Percentiles rank a stretch among this genome's conserved stretches.
Evolutionary conservation across 1,140 invertebrate species (phyloP).

Genomic region (Popillia japonica): DNA sequence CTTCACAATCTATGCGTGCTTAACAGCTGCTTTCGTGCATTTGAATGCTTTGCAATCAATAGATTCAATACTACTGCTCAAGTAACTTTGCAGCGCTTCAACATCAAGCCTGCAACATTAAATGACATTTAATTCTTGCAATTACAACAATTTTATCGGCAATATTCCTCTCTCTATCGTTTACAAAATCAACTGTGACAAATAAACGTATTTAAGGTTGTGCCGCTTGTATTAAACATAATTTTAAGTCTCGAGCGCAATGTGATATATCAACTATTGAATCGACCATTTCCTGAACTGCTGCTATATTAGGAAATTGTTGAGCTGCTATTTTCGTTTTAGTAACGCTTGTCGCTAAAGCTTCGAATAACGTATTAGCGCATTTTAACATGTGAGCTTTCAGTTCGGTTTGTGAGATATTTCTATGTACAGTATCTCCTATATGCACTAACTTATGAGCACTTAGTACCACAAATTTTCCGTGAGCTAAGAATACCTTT

Average conservation of each 20-base stretch:
- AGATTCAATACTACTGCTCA: neutral
- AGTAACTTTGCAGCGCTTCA: neutral
- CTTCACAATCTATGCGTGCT: no score
- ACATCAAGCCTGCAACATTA: neutral
- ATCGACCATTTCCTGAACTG: slow-evolving; percentile 94
- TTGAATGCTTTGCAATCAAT: neutral
- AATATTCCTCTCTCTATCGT: neutral
- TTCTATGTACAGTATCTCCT: slow-evolving; percentile 88
- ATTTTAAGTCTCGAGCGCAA: slow-evolving; percentile 77
- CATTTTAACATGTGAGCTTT: slow-evolving; percentile 77
- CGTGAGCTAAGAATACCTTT: slow-evolving; percentile 90
- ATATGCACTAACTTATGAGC: slow-evolving; percentile 93
- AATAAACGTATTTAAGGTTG: slow-evolving; percentile 49
- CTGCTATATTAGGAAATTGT: slow-evolving; percentile 88
- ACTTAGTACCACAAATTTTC: slow-evolving; percentile 92
- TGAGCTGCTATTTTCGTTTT: slow-evolving; percentile 90
- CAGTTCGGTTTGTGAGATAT: slow-evolving; percentile 76
- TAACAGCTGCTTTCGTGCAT: no score
- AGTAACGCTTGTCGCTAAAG: slow-evolving; percentile 81
- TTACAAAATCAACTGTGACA: neutral
- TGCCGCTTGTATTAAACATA: slow-evolving; percentile 68
- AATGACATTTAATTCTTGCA: neutral
- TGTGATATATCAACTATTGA: slow-evolving; percentile 84
- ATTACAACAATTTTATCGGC: neutral
- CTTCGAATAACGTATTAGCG: slow-evolving; percentile 85